phyloP scores from a whole-genome alignment of 2,888 invertebrate genomes.

The Dichetophora obliterata region DNA sequence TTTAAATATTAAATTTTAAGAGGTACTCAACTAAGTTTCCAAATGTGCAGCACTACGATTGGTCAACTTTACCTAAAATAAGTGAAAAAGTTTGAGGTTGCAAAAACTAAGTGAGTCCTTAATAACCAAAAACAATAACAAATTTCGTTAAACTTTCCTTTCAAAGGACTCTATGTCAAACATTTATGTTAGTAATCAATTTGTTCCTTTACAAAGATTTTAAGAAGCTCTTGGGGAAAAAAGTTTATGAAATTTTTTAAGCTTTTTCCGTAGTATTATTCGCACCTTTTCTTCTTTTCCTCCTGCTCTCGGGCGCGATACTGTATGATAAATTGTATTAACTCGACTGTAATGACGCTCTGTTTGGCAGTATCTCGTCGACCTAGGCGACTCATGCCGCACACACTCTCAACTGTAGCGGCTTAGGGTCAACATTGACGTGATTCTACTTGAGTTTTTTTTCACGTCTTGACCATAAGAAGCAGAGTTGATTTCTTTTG shows the following conservation, averaged over 20 bases:
- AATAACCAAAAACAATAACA: not conserved
- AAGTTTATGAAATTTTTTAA: not conserved
- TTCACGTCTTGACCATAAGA: not conserved
- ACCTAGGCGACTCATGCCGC: constrained; percentile 61
- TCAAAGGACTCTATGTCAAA: constrained; percentile 52
- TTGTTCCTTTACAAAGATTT: not conserved
- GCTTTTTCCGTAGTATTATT: not conserved
- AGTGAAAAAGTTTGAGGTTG: not conserved
- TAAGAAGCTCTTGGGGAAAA: not conserved
- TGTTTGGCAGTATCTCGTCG: constrained; percentile 63
- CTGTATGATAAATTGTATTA: constrained; percentile 69
- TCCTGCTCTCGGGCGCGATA: constrained; percentile 66
- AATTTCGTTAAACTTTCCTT: constrained; percentile 45
- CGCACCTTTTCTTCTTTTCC: constrained; percentile 67
- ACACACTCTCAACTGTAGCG: not conserved
- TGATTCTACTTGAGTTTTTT: too few species aligned
- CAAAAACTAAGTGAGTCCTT: not conserved
- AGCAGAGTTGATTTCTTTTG: not conserved
- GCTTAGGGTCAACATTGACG: not conserved
- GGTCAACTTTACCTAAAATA: not conserved
- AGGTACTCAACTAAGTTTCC: too few species aligned
- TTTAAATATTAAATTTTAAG: too few species aligned
- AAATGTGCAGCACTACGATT: not conserved
- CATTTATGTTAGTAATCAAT: constrained; percentile 47
- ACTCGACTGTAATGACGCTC: constrained; percentile 68